Evolutionary conservation across 2,797 vertebrate species (phyloP), one percentile per base, ranked within the genome.

Genomic region (Macroramphosus scolopax): DNA sequence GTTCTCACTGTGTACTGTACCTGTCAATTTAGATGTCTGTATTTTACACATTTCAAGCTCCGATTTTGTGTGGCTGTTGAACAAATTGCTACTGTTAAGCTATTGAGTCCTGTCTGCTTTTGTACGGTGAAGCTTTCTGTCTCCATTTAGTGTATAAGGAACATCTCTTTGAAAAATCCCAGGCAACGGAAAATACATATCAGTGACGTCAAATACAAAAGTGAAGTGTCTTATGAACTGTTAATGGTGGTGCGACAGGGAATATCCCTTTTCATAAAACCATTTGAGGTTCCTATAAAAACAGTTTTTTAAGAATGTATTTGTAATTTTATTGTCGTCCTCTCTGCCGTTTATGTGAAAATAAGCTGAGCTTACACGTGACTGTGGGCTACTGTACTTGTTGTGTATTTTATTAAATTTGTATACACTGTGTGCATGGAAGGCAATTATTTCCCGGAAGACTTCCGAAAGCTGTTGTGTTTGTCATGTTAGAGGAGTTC

Each of bases 401-500:
- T 95, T 94, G 93, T 96, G 94, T 95, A 95, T 95, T 96, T 96
- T 96, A 97, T 97, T 96, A 97, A 97, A 97, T 97, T 96, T 96
- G 93, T 97, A 97, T 94, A 95, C 95, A 96, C 92, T 92, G 94
- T 93, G 92, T 90, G 91, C 92, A 92, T 91, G 91, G 92, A 90
- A 91, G 92, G 93, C 89, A 91, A 90, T 94, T 93, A 87, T 94
- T 94, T 94, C n/a, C n/a, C 92, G 91, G 90, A 92, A 85, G 48
- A 50, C 59, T 64, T 67, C 60, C 30, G 29, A 68, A n/a, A 58
- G 77, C 53, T 75, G 70, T 68, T 39, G 20, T 70, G 72, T 75
- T 66, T 69, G n/a, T 62, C 50, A 50, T 67, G 68, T 75, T 61
- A 56, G 46, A 66, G 57, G 64, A 68, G 62, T 64, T 46, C 44